Evolutionary conservation across 2,797 vertebrate genomes (phyloP).

Genomic region (Sciaenops ocellatus): DNA sequence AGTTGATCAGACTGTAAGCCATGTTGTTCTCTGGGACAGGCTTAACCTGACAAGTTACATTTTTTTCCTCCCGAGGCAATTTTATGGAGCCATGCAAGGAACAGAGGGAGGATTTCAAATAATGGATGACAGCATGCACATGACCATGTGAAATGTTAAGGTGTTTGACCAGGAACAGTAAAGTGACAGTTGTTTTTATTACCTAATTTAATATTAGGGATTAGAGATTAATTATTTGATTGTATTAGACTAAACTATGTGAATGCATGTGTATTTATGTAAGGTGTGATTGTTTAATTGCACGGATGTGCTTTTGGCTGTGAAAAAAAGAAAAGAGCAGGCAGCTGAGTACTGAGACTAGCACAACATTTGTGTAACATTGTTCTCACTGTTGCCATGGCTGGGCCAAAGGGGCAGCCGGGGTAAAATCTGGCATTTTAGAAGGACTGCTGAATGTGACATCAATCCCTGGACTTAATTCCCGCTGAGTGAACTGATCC

Average conservation of each 20-base stretch:
- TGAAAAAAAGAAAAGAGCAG: background rate
- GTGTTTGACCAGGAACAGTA: background rate
- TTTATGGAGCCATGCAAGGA: background rate
- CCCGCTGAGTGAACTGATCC: conserved; percentile 41
- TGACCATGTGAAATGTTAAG: background rate
- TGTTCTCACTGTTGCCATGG: conserved; percentile 47
- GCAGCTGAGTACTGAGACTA: background rate
- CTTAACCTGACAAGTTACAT: conserved; percentile 43
- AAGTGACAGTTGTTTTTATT: no score
- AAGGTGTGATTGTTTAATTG: background rate
- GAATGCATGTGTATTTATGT: background rate
- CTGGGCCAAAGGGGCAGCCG: background rate
- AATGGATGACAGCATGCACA: background rate
- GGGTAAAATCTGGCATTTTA: conserved; percentile 53
- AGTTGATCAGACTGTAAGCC: background rate
- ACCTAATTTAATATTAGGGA: background rate
- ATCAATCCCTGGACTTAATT: conserved; percentile 57
- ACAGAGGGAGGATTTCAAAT: background rate
- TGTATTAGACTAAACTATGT: no score
- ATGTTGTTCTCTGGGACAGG: conserved; percentile 6
- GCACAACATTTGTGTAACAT: background rate
- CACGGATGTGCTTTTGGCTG: background rate
- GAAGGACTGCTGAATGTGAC: conserved; percentile 46
- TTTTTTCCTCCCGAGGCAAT: background rate
- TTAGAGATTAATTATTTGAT: no score